Percentiles rank a stretch among this genome's conserved stretches.
Evolutionary conservation across 2,113 vertebrate genomes (phyloP).

Genomic region (Lagopus leucura): DNA sequence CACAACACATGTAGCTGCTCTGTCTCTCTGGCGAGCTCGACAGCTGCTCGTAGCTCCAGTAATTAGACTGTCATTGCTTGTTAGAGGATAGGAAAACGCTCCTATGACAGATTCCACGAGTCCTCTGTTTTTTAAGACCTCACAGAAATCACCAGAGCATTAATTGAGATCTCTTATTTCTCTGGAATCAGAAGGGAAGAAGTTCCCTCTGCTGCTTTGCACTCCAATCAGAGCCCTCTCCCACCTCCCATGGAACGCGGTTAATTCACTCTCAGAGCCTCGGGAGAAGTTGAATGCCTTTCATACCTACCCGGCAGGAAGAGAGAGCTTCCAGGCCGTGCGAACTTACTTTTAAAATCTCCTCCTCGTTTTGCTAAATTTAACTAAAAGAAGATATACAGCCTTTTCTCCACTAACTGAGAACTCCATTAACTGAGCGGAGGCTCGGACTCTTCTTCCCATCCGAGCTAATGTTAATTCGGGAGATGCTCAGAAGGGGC

Average conservation of each 20-base stretch:
- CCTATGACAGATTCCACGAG: constrained; percentile 89
- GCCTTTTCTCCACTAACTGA: constrained; percentile 19
- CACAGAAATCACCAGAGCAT: constrained; percentile 75
- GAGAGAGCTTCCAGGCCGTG: not conserved
- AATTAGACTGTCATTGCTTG: constrained; percentile 99
- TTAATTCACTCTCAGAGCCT: not conserved
- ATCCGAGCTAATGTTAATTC: not conserved
- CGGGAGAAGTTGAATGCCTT: not conserved
- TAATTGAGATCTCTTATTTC: constrained; percentile 74
- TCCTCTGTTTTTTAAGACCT: constrained; percentile 74
- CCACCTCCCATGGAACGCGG: not conserved
- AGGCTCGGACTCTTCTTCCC: not conserved
- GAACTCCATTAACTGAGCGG: not conserved
- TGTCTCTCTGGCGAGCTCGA: constrained; percentile 85
- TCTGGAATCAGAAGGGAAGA: constrained; percentile 32
- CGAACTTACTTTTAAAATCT: not conserved
- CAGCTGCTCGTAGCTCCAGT: constrained; percentile 94
- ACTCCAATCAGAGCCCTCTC: constrained; percentile 31
- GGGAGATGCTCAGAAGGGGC: not conserved
- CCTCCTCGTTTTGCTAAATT: not conserved
- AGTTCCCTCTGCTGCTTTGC: not conserved
- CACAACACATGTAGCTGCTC: constrained; percentile 78
- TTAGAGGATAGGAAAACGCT: constrained; percentile 89
- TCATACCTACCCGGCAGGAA: not conserved
- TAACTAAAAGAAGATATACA: not conserved